Conservation (phyloP, 2,888 invertebrate species). For the Lasioglossum calceatum region DNA sequence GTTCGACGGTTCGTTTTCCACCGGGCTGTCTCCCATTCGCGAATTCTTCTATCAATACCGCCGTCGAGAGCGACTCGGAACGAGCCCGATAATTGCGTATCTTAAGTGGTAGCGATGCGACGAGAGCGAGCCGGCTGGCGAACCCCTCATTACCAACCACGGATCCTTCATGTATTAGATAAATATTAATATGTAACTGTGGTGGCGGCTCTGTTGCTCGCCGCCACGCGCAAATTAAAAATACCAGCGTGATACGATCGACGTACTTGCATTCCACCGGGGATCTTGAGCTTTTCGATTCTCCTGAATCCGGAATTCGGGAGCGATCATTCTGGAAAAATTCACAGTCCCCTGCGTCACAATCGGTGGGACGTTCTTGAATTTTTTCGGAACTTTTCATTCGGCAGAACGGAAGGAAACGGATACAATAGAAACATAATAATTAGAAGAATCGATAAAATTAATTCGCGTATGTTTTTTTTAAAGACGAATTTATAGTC, state of each 20-base stretch:
- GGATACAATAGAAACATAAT: too few relatives aligned
- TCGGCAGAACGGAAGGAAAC: too few relatives aligned
- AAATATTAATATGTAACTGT: slow-evolving; percentile 42
- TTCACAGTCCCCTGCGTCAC: not conserved
- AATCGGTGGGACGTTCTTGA: not conserved
- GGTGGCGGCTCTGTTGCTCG: not conserved
- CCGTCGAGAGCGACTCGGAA: slow-evolving; percentile 32
- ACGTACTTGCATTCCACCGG: not conserved
- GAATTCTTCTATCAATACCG: slow-evolving; percentile 76
- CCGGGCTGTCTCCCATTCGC: slow-evolving; percentile 54
- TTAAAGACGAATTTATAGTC: too few relatives aligned
- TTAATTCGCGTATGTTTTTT: too few relatives aligned
- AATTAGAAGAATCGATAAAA: too few relatives aligned
- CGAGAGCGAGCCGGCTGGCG: slow-evolving; percentile 8
- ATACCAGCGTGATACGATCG: not conserved
- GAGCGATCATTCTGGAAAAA: not conserved
- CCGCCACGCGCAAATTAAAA: not conserved
- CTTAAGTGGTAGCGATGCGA: slow-evolving; percentile 60
- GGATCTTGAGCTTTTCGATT: not conserved
- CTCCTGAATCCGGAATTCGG: not conserved
- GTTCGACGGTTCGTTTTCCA: slow-evolving; percentile 7
- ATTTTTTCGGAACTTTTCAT: not conserved
- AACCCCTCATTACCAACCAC: slow-evolving; percentile 44
- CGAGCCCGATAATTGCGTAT: slow-evolving; percentile 65
- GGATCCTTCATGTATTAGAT: slow-evolving; percentile 30